A percentile compares a stretch with the other conserved stretches of the same genome.
phyloP scores from a whole-genome alignment of 2,888 invertebrate species.

The Piscicola geometra region DNA sequence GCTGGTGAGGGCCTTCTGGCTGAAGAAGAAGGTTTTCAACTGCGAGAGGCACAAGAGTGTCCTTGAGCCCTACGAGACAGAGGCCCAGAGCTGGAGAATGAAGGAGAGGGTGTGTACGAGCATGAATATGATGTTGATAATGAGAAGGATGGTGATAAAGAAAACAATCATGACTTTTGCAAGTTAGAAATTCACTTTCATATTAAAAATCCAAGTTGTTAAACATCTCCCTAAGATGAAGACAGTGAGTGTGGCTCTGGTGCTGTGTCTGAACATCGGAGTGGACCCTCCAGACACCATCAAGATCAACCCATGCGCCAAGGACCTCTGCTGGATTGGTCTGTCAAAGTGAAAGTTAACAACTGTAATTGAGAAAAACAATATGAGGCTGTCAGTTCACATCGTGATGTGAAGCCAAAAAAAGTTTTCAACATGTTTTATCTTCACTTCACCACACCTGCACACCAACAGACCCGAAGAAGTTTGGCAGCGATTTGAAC shows the following conservation, averaged over 20 bases:
- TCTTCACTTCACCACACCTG: conserved; percentile 16
- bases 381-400: neutral
- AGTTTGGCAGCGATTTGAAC: conserved; percentile 22
- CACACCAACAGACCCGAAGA: conserved; percentile 66
- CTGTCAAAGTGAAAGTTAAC: conserved; percentile 48
- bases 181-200: neutral
- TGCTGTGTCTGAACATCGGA: conserved; percentile 95
- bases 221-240: conserved; percentile 70
- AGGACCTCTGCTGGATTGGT: conserved; percentile 96
- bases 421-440: too few relatives aligned
- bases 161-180: neutral
- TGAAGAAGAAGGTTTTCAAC: conserved; percentile 66
- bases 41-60: conserved; percentile 70
- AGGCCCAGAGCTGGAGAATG: conserved; percentile 81
- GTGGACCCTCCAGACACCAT: conserved; percentile 98
- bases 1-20: conserved; percentile 35
- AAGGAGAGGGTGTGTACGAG: conserved; percentile 60
- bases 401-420: too few relatives aligned
- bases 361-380: neutral
- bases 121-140: conserved; percentile 4
- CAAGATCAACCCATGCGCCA: conserved; percentile 91
- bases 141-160: neutral
- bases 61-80: conserved; percentile 66
- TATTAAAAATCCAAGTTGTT: neutral
- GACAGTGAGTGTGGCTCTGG: conserved; percentile 95